Evolutionary conservation across 64 coral and sea anemone species (phyloP).

Genomic region (Dendronephthya gigantea): DNA sequence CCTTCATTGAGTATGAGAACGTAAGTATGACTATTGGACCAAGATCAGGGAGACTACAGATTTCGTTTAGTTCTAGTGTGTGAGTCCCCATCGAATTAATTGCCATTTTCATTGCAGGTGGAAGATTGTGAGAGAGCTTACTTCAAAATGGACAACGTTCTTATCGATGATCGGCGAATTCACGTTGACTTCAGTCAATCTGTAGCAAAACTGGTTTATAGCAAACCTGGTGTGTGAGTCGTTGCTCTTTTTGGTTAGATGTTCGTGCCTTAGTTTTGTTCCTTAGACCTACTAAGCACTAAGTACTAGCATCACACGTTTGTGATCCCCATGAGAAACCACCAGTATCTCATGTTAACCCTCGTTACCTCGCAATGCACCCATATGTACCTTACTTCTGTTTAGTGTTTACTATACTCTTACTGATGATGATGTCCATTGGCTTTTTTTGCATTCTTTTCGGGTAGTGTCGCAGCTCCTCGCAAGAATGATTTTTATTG

Average conservation of each 20-base stretch:
- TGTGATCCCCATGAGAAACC: too few species aligned
- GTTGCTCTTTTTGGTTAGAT: background rate
- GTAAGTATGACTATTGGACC: constrained; percentile 32
- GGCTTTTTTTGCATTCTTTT: too few species aligned
- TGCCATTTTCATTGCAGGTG: constrained; percentile 30
- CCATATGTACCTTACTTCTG: too few species aligned
- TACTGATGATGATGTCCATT: too few species aligned
- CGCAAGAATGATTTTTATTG: too few species aligned
- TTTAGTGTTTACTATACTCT: too few species aligned
- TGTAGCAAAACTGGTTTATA: constrained; percentile 62
- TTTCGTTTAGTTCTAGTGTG: background rate
- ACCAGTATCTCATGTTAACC: too few species aligned
- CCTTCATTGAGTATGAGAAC: constrained; percentile 98
- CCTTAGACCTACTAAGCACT: too few species aligned
- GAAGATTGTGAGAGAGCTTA: constrained; percentile 97
- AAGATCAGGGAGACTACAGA: background rate
- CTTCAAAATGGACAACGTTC: constrained; percentile 97
- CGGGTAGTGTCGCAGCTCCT: too few species aligned
- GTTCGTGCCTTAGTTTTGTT: too few species aligned
- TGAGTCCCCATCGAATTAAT: background rate
- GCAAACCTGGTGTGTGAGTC: constrained; percentile 49
- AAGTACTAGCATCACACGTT: too few species aligned
- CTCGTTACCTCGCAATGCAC: too few species aligned
- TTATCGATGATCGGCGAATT: constrained; percentile 91
- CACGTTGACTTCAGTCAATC: constrained; percentile 97